Base-by-base conservation (phyloP, 2,888 invertebrate species). In the Melikaiella ostensackeni region DNA sequence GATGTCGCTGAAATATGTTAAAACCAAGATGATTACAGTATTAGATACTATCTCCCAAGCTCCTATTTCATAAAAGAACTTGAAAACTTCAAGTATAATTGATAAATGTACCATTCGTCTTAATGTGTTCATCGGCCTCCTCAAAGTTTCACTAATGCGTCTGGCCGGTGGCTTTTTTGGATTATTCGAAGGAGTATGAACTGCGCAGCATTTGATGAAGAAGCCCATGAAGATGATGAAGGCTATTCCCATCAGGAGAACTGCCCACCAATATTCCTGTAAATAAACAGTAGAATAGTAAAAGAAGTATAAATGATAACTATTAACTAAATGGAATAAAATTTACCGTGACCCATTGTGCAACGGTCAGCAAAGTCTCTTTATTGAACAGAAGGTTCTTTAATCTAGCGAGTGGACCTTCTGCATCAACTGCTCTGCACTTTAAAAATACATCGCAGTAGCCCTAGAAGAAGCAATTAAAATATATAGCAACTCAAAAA, bases 401-500 rank as follows among this genome's bases (percentile, higher is more conserved):
- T 78, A 99, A 94, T 75, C 99, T 95, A 30, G 98, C 98, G 81
- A 99, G 93, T 3, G 99, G 99, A 8, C 99, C 99, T 88, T 99
- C 99, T 0, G 99, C 99, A 92, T 99, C 99, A 30, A 99, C 99
- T 0, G 98, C 98, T 84, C 99, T 96, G 91, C 99, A 99, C 92
- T 98, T 99, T 75, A 98, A 95, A 93, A 99, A 99, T 83, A 99
- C 99, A 93, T 99, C 99, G 93, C 99, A 99, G 92, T 99, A 99
- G 75, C 99, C 99, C 95, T 97, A 92, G 1, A 55, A 38, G n/a
- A 27, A 33, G 30, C 8, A 5, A 55, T 63, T 27, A 33, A 33
- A 64, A 55, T 74, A 9, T 46, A 33, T 42, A 46, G 8, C 21
- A 27, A 2, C 19, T 30, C 38, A 19, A 27, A 66, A 42, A 50